Conservation (phyloP, 2,113 vertebrate genomes). For the Cyprinodon brontotheroides region DNA sequence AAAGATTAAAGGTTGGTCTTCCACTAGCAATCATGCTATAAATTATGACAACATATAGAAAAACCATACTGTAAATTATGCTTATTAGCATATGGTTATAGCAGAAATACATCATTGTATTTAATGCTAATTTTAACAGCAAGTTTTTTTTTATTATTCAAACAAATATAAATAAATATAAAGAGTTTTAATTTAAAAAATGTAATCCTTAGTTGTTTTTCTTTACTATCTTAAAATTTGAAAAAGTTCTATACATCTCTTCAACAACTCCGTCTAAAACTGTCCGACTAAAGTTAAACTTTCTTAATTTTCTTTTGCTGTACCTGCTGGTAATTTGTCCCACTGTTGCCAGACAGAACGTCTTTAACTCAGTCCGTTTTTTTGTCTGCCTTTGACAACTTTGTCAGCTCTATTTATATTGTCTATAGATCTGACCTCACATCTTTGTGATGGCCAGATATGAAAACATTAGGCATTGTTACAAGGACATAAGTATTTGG, state of each 20-base stretch:
- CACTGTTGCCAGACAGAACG: too few relatives aligned
- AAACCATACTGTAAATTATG: background rate
- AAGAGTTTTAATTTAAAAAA: background rate
- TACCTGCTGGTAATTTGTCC: too few relatives aligned
- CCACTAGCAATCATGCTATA: background rate
- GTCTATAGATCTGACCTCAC: too few relatives aligned
- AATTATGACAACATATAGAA: background rate
- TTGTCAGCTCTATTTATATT: too few relatives aligned
- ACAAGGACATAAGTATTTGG: too few relatives aligned
- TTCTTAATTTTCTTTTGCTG: too few relatives aligned
- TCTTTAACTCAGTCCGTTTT: too few relatives aligned
- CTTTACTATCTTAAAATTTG: background rate
- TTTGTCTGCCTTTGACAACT: too few relatives aligned
- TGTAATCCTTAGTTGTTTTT: background rate
- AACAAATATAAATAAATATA: background rate
- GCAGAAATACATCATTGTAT: background rate
- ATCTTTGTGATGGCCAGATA: too few relatives aligned
- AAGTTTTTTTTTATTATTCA: too few relatives aligned
- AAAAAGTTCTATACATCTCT: background rate
- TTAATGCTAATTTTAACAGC: background rate
- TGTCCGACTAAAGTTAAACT: background rate
- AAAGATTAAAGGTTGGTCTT: constrained; percentile 42
- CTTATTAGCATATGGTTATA: background rate
- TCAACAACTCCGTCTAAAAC: background rate
- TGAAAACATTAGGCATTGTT: too few relatives aligned